Evolutionary conservation across 2,113 vertebrate genomes (phyloP), one percentile per base, ranked within the genome.

Genomic region (Cricetomys ansorgei): DNA sequence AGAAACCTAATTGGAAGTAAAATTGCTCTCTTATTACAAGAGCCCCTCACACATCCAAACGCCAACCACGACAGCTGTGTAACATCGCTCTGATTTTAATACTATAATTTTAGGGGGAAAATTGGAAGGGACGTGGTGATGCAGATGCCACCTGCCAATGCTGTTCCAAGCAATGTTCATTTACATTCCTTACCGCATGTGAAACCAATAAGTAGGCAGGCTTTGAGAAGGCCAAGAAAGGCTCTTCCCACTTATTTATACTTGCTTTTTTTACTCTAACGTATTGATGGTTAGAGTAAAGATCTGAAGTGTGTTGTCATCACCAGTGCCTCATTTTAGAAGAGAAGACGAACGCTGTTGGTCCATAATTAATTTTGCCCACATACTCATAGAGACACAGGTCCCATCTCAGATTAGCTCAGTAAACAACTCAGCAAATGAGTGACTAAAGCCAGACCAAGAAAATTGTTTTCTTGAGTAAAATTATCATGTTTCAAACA

Each of bases 1-100:
- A 96, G 94, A 94, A 88, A 95, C 12, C n/a, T 96, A 94, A 91
- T 96, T 95, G 64, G 81, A 96, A 94, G 48, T 50, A 95, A 96
- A 97, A 94, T 94, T 96, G 79, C 57, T 96, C 89, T 97, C 83
- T 91, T 91, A 89, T 70, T 96, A 53, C 19, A 85, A 89, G 40
- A 88, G 77, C 83, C 95, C 67, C 45, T 97, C 81, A 87, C 40
- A 89, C 88, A 95, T 88, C 65, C 89, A 95, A 97, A 96, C 97
- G 91, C 86, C 95, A 94, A 55, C 57, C 57, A 19, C 90, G 96
- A 97, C 72, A 95, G 93, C 53, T 95, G 90, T 50, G 75, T 57
- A 88, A n/a, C 34, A 55, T 93, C 53, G 75, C 62, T 94, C 64
- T 91, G 62, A 86, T 95, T 86, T 94, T 93, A 94, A 96, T 94